A percentile compares a stretch with the other conserved stretches of the same genome.
phyloP scores from a whole-genome alignment of 2,888 invertebrate species.

The Rhagium mordax region DNA sequence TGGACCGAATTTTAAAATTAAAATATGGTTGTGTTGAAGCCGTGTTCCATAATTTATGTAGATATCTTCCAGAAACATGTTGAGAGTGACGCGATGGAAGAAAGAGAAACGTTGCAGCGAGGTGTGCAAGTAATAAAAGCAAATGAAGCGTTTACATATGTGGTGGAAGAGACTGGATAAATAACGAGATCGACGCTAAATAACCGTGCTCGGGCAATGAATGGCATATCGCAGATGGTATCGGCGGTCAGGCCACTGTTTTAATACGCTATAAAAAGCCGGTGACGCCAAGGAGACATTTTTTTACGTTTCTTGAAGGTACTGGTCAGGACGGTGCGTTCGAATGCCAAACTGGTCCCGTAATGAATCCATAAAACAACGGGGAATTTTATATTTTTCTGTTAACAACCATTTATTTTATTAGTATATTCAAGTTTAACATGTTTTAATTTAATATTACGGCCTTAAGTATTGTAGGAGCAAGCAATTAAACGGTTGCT shows the following conservation, averaged over 20 bases:
- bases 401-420: constrained; percentile 55
- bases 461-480: constrained; percentile 51
- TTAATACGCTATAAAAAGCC: constrained; percentile 54
- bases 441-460: constrained; percentile 55
- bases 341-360: constrained; percentile 33
- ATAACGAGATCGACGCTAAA: constrained; percentile 52
- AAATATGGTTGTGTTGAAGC: not conserved
- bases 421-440: constrained; percentile 56
- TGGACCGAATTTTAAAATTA: not conserved
- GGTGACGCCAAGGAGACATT: constrained; percentile 51
- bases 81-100: not conserved
- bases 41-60: not conserved
- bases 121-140: constrained; percentile 43
- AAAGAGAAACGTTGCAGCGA: constrained; percentile 11
- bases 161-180: constrained; percentile 43
- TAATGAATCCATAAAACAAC: constrained; percentile 62
- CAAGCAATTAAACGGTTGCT: constrained; percentile 54
- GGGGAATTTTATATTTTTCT: constrained; percentile 41
- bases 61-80: not conserved
- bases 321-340: constrained; percentile 6
- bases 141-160: constrained; percentile 35
- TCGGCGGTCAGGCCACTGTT: constrained; percentile 46
- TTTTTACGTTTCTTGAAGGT: constrained; percentile 30
- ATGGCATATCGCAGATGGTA: constrained; percentile 54
- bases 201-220: constrained; percentile 46